Evolutionary conservation across 2,888 invertebrate species (phyloP).

Genomic region (Orchesellides sinensis): DNA sequence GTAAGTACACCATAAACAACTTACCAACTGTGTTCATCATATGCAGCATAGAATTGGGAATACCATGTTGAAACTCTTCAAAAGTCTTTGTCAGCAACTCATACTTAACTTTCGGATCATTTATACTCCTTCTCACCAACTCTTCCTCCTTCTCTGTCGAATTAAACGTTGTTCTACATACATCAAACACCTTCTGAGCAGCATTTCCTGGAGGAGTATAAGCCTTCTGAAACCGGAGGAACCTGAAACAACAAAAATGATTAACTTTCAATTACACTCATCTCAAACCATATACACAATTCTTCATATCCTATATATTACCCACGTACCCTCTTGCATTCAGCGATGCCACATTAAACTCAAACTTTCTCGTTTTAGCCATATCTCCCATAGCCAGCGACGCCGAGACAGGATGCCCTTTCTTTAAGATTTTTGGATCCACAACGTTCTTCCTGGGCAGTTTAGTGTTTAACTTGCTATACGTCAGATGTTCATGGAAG

Average conservation of each 20-base stretch:
- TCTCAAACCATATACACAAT: not conserved
- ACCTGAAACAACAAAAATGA: conserved; percentile 79
- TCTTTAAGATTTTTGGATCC: not conserved
- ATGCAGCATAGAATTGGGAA: conserved; percentile 90
- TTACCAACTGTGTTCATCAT: conserved; percentile 83
- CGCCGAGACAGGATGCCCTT: conserved; percentile 57
- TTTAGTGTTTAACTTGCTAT: conserved; percentile 2
- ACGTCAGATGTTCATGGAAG: conserved; percentile 13
- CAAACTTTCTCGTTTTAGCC: conserved; percentile 61
- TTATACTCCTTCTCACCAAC: conserved; percentile 73
- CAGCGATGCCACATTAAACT: conserved; percentile 64
- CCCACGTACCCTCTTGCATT: conserved; percentile 69
- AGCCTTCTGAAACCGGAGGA: conserved; percentile 85
- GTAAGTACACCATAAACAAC: not conserved
- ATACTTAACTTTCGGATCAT: conserved; percentile 81
- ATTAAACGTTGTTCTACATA: conserved; percentile 79
- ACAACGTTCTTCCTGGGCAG: not conserved
- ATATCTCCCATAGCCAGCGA: conserved; percentile 56
- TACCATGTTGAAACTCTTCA: conserved; percentile 84
- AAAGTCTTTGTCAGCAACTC: conserved; percentile 84
- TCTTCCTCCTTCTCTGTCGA: conserved; percentile 63
- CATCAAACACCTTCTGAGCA: conserved; percentile 80
- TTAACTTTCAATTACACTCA: not conserved
- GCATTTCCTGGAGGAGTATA: conserved; percentile 86
- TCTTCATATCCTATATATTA: not conserved